Conservation (phyloP, 2,797 vertebrate species). For the Notoglanidium macrostoma region DNA sequence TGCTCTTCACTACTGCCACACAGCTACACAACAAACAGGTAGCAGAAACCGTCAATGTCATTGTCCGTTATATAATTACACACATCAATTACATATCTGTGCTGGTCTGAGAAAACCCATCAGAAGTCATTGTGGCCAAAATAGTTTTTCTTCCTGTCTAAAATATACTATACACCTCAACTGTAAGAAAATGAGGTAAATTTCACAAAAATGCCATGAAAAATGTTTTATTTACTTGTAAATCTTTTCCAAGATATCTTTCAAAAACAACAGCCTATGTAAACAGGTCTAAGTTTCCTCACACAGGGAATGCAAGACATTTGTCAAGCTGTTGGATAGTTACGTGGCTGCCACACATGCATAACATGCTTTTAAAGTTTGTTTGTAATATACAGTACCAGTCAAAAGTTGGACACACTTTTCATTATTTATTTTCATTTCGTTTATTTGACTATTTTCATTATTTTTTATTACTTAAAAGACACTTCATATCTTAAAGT, state of each 20-base stretch:
- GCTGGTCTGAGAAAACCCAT: background rate
- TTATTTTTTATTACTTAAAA: too few relatives aligned
- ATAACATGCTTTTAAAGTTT: background rate
- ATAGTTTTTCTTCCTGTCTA: background rate
- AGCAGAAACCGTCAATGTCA: background rate
- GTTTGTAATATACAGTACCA: too few relatives aligned
- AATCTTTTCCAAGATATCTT: background rate
- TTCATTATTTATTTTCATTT: too few relatives aligned
- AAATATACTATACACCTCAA: background rate
- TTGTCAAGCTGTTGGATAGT: background rate
- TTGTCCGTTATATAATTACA: background rate
- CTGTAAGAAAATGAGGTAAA: background rate
- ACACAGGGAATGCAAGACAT: background rate
- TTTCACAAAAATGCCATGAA: background rate
- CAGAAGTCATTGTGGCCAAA: background rate
- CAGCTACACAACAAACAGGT: conserved; percentile 66
- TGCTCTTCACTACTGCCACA: conserved; percentile 77
- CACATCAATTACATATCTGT: background rate
- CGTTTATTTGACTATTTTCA: too few relatives aligned
- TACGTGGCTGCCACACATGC: background rate
- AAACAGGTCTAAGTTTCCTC: background rate
- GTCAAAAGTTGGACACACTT: too few relatives aligned
- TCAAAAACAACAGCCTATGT: background rate
- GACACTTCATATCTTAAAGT: too few relatives aligned
- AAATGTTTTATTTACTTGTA: background rate